These are phyloP conservation scores for Idris sp. DNA, from an alignment of 1,140 invertebrate species.

Conservation along the genomic window DNA sequence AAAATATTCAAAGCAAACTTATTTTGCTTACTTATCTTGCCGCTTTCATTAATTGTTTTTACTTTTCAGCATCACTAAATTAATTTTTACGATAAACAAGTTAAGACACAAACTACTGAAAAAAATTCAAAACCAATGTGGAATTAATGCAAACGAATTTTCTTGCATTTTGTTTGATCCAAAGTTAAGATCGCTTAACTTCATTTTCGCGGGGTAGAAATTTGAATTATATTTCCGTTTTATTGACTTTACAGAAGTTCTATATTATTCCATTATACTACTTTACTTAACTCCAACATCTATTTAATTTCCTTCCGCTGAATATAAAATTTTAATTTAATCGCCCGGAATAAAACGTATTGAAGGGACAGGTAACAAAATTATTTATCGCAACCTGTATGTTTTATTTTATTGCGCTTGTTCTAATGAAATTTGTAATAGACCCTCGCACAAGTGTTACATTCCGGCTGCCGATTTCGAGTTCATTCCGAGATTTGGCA, in stretches of 20 bases:
- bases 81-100: no score
- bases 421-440: slow-evolving; percentile 37
- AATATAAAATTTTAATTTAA: slow-evolving; percentile 57
- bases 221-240: slow-evolving; percentile 50
- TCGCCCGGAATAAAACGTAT: slow-evolving; percentile 31
- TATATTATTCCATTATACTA: slow-evolving; percentile 55
- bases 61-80: no score
- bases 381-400: slow-evolving; percentile 22
- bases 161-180: slow-evolving; percentile 30
- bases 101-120: no score
- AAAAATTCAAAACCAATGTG: no score
- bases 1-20: no score
- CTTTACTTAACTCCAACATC: slow-evolving; percentile 36
- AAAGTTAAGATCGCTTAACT: slow-evolving; percentile 37
- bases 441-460: slow-evolving; percentile 10
- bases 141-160: slow-evolving; percentile 13
- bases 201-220: slow-evolving; percentile 28
- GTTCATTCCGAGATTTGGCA: slow-evolving; percentile 33
- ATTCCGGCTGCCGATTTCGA: slow-evolving; percentile 16
- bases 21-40: no score
- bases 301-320: slow-evolving; percentile 42
- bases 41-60: no score
- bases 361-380: slow-evolving; percentile 7
- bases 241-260: slow-evolving; percentile 56
- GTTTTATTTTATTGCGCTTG: slow-evolving; percentile 24